These are phyloP conservation scores for Scaptomyza reducta DNA, from an alignment of 2,888 invertebrate genomes.

Conservation along the genomic window DNA sequence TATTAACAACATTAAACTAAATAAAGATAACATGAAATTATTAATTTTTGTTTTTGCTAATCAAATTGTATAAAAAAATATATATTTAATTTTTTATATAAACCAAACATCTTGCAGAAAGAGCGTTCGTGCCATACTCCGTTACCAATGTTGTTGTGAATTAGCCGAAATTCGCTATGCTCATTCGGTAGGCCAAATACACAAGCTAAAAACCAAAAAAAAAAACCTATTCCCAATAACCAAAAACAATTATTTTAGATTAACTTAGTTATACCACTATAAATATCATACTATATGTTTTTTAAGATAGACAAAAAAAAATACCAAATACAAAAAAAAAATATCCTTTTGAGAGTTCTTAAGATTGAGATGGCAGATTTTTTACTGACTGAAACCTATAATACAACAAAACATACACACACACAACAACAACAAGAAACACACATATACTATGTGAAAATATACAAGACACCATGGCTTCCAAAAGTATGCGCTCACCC, in stretches of 20 bases:
- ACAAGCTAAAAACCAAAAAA: slow-evolving; percentile 70
- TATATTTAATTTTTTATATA: slow-evolving; percentile 72
- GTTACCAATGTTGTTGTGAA: slow-evolving; percentile 85
- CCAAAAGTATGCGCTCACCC: slow-evolving; percentile 68
- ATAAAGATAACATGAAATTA: slow-evolving; percentile 26
- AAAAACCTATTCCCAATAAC: slow-evolving; percentile 47
- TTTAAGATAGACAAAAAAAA: slow-evolving; percentile 30
- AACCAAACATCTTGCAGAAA: slow-evolving; percentile 84
- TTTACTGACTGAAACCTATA: slow-evolving; percentile 63
- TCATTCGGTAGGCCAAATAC: slow-evolving; percentile 84
- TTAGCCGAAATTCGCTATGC: slow-evolving; percentile 85
- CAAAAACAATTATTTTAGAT: slow-evolving; percentile 37
- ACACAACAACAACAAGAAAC: slow-evolving; percentile 28
- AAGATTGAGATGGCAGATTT: slow-evolving; percentile 63
- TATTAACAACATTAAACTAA: slow-evolving; percentile 35
- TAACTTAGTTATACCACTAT: slow-evolving; percentile 23
- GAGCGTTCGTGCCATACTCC: slow-evolving; percentile 85
- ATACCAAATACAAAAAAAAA: slow-evolving; percentile 11
- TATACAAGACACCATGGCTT: slow-evolving; percentile 59
- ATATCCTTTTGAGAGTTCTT: slow-evolving; percentile 26
- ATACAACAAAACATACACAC: slow-evolving; percentile 31
- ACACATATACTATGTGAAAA: slow-evolving; percentile 34
- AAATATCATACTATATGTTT: slow-evolving; percentile 24
- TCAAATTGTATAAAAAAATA: slow-evolving; percentile 53
- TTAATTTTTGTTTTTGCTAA: slow-evolving; percentile 36